Conservation (phyloP, 1,140 invertebrate species). For the Eulimnadia texana region DNA sequence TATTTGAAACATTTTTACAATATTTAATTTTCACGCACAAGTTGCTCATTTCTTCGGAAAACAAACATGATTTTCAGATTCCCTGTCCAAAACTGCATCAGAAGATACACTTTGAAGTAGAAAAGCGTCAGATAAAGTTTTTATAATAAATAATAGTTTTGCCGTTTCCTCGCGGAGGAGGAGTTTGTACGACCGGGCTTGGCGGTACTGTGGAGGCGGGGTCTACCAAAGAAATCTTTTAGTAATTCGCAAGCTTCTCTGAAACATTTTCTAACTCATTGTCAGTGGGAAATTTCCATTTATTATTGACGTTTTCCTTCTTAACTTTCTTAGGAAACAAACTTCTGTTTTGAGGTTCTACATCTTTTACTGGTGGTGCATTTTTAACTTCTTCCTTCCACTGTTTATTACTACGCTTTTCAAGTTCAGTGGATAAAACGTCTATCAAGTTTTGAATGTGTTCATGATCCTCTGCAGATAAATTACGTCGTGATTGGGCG, state of each 20-base stretch:
- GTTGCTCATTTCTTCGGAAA: too few species aligned
- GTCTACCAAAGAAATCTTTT: too few species aligned
- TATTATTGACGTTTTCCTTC: background rate
- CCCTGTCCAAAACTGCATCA: too few species aligned
- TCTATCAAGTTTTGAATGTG: background rate
- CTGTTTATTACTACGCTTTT: background rate
- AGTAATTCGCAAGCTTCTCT: background rate
- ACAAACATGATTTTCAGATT: too few species aligned
- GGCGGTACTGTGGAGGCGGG: too few species aligned
- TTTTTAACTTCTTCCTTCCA: background rate
- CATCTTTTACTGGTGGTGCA: background rate
- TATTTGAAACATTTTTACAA: too few species aligned
- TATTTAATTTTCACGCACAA: too few species aligned
- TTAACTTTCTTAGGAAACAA: background rate
- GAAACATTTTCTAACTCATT: background rate
- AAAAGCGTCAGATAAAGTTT: too few species aligned
- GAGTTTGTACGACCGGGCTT: too few species aligned
- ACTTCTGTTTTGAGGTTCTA: background rate
- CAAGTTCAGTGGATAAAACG: background rate
- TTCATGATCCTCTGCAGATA: background rate
- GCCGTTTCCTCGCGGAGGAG: too few species aligned
- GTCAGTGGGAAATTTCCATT: background rate
- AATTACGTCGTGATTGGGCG: background rate
- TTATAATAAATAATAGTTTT: too few species aligned
- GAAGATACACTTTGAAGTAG: too few species aligned